Conservation (phyloP, 2,888 invertebrate genomes). For the Brenthis daphne region DNA sequence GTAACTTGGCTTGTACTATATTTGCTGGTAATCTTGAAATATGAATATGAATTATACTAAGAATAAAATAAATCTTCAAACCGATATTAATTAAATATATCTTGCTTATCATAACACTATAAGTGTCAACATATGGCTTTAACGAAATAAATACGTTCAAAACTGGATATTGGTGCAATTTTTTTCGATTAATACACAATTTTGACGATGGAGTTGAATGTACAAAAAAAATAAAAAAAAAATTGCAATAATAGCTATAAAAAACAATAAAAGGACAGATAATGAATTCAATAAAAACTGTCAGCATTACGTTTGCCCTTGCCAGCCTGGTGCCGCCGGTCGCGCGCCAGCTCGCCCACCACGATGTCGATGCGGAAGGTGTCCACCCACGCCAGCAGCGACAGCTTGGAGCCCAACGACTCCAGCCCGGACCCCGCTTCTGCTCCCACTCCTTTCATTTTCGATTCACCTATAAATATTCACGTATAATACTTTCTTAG, state of each 20-base stretch:
- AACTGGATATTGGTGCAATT: no score
- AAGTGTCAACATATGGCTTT: no score
- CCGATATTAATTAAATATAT: no score
- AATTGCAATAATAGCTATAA: background rate
- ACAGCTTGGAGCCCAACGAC: conserved; percentile 93
- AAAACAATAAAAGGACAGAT: no score
- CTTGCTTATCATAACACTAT: no score
- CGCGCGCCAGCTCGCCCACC: conserved; percentile 89
- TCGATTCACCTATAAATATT: conserved; percentile 44
- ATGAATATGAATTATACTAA: no score
- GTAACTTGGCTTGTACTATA: background rate
- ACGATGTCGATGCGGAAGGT: conserved; percentile 96
- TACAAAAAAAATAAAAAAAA: background rate
- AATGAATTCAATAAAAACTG: background rate
- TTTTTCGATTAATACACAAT: no score
- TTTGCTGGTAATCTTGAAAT: no score
- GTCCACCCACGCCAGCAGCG: conserved; percentile 92
- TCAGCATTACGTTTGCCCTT: conserved; percentile 57
- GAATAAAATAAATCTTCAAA: no score
- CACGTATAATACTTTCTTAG: no score
- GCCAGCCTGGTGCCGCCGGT: conserved; percentile 42
- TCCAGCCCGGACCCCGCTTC: conserved; percentile 85
- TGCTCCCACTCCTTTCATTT: conserved; percentile 48
- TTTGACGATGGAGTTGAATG: no score
- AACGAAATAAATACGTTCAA: no score